A percentile compares a stretch with the other conserved stretches of the same genome.
phyloP scores from a whole-genome alignment of 1,140 invertebrate genomes.

The Drosophila orosa region DNA sequence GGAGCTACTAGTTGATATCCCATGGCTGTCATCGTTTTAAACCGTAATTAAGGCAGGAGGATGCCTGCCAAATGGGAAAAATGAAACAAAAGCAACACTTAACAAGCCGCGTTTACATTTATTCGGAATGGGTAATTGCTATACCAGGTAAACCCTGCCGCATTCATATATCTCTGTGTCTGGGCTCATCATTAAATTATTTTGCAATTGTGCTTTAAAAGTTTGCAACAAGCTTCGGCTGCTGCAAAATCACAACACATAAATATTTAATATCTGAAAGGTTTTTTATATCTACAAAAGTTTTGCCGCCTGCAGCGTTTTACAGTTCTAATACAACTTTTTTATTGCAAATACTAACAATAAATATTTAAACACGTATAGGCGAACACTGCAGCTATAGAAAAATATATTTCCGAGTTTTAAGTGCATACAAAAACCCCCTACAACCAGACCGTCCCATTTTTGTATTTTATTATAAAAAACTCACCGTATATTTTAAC shows the following conservation, averaged over 20 bases:
- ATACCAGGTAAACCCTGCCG: slow-evolving; percentile 3
- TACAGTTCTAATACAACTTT: not conserved
- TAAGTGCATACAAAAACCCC: slow-evolving; percentile 7
- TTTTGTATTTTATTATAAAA: slow-evolving; percentile 5
- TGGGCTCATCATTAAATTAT: slow-evolving; percentile 47
- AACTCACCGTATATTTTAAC: slow-evolving; percentile 42
- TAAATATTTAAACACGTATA: slow-evolving; percentile 2
- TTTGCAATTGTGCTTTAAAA: slow-evolving; percentile 22
- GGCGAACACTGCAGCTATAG: not conserved
- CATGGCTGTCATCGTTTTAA: slow-evolving; percentile 37
- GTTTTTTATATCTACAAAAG: not conserved
- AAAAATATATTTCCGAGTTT: not conserved
- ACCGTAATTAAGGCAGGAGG: slow-evolving; percentile 35
- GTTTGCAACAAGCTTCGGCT: slow-evolving; percentile 1
- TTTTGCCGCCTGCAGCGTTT: slow-evolving; percentile 3
- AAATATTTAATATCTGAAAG: not conserved
- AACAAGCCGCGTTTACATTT: slow-evolving; percentile 53
- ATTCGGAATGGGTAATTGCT: slow-evolving; percentile 31
- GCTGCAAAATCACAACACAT: slow-evolving; percentile 2
- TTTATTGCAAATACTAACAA: not conserved
- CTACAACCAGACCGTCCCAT: not conserved
- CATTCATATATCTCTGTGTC: not conserved
- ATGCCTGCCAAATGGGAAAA: slow-evolving; percentile 40
- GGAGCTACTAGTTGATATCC: slow-evolving; percentile 61
- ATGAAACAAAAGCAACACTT: slow-evolving; percentile 38